phyloP scores from a whole-genome alignment of 2,888 invertebrate genomes.

The Caenorhabditis virilis region DNA sequence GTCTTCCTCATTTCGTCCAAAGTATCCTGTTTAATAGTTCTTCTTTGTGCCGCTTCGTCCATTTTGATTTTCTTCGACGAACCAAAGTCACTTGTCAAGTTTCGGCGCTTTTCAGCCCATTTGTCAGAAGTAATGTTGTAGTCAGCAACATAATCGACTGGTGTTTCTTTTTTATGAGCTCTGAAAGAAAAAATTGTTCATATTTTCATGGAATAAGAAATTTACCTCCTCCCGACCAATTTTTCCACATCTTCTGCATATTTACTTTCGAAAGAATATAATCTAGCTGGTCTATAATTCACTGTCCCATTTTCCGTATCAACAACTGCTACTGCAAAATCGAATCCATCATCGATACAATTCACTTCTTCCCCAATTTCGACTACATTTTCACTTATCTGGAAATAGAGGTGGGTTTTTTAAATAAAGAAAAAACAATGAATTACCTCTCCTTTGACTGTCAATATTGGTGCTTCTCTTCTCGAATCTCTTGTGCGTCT shows the following conservation, averaged over 20 bases:
- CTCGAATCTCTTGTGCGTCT: conserved; percentile 12
- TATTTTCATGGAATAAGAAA: not conserved
- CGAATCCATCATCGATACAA: conserved; percentile 42
- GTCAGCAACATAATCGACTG: conserved; percentile 11
- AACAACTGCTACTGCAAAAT: conserved; percentile 47
- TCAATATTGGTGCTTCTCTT: conserved; percentile 24
- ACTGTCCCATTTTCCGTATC: conserved; percentile 31
- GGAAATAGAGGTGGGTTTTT: not conserved
- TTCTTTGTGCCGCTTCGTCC: conserved; percentile 38
- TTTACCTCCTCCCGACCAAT: conserved; percentile 1
- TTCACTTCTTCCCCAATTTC: conserved; percentile 45
- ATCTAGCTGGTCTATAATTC: conserved; percentile 16
- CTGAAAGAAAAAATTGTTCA: not conserved
- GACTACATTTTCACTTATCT: conserved; percentile 26
- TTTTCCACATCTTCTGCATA: conserved; percentile 24
- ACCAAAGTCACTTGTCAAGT: conserved; percentile 42
- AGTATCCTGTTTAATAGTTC: conserved; percentile 46
- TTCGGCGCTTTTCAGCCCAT: conserved; percentile 40
- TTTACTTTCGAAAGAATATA: conserved; percentile 28
- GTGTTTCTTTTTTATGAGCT: not conserved
- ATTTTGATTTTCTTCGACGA: conserved; percentile 50
- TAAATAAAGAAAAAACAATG: not conserved
- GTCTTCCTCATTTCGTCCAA: conserved; percentile 51
- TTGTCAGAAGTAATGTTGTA: conserved; percentile 20
- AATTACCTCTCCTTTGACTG: conserved; percentile 21